phyloP scores from a whole-genome alignment of 1,140 invertebrate genomes.

The Sipha flava region DNA sequence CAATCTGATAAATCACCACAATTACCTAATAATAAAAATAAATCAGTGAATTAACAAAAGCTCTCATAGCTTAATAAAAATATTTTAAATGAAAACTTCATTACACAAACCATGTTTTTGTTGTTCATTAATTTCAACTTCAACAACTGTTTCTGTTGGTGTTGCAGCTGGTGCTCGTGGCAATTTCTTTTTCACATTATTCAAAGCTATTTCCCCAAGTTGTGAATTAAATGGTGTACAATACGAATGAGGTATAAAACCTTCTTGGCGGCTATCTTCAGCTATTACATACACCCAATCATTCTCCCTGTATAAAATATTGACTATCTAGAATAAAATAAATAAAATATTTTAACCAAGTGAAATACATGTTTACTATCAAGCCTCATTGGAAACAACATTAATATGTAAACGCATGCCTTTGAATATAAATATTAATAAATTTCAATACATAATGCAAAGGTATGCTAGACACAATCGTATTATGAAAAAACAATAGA shows the following conservation, averaged over 20 bases:
- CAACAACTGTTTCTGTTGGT: conserved; percentile 36
- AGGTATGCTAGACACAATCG: too few species aligned
- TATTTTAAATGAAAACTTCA: not conserved
- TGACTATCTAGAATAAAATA: conserved; percentile 59
- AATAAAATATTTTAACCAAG: too few species aligned
- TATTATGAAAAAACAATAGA: too few species aligned
- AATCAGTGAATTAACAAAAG: not conserved
- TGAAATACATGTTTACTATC: too few species aligned
- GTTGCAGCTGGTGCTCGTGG: conserved; percentile 51
- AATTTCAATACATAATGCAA: too few species aligned
- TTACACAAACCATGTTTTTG: conserved; percentile 37
- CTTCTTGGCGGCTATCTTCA: conserved; percentile 76
- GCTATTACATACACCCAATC: conserved; percentile 95
- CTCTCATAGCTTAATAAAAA: not conserved
- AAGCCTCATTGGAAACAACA: too few species aligned
- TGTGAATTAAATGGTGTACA: conserved; percentile 74
- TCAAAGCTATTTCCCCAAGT: conserved; percentile 61
- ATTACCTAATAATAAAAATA: not conserved
- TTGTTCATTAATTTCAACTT: conserved; percentile 38
- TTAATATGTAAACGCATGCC: too few species aligned
- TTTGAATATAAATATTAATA: too few species aligned
- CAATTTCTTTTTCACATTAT: conserved; percentile 72
- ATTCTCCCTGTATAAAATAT: conserved; percentile 87
- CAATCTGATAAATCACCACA: conserved; percentile 53
- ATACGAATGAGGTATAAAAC: conserved; percentile 90